Evolutionary conservation across 37 sponge, comb jelly and placozoan species (phyloP), one percentile per base, ranked within the genome.

Genomic region (Ianthella basta): DNA sequence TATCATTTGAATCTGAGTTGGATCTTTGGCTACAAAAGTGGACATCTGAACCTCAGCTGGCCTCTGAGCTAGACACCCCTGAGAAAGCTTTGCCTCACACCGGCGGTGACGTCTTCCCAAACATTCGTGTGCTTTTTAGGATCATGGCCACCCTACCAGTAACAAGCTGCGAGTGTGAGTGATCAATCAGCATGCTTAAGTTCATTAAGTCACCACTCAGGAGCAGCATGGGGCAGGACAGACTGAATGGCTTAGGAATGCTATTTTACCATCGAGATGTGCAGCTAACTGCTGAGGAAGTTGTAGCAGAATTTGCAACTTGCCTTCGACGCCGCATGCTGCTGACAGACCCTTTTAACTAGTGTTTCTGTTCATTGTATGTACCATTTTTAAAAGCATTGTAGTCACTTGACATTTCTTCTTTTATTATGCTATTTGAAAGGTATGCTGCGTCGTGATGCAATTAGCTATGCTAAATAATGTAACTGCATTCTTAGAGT

Each of bases 81-180:
- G 68, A 82, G 55, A 82, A 82, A 15, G 83, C 83, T 20, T 38
- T 82, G 55, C 10, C 54, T 30, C 83, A 82, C 54, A 40, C 63
- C 13, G 33, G 60, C 82, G 53, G 79, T 24, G 86, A 85, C 75
- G 80, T 81, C 74, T 87, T 56, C 73, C 87, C 81, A 13, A 79
- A 91, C 72, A 91, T 91, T 67, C 72, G 55, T 78, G 30, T 33
- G 24, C 78, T 78, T 4, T 34, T 85, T 53, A 75, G 60, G 6
- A 85, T 85, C 59, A 85, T 77, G 86, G 86, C 39, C 66, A 78
- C 86, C 27, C 63, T 85, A 32, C 91, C 91, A 56, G 80, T 90
- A 10, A 91, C 87, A 4, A 86, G 91, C 72, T 91, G 87, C 68
- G 87, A 91, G 38, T 83, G 87, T 83, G 90, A 90, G 60, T 30